Evolutionary conservation across 2,797 vertebrate genomes (phyloP).

Genomic region (Anas flavirostris): DNA sequence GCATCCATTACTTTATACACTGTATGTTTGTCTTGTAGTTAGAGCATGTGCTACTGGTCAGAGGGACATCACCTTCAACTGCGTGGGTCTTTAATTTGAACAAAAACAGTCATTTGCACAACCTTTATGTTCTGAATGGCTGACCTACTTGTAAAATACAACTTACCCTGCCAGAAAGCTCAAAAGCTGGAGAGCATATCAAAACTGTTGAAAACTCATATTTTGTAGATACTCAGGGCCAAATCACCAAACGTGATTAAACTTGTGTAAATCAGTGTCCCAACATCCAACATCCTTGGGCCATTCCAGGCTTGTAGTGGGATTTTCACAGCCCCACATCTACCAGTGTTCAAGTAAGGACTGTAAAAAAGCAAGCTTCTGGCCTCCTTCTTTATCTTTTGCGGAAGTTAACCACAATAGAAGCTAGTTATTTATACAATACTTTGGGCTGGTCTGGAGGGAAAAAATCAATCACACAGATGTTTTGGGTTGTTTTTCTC

Average conservation of each 20-base stretch:
- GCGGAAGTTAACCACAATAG: slow-evolving; percentile 13
- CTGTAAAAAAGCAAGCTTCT: not conserved
- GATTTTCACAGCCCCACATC: not conserved
- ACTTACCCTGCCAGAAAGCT: not conserved
- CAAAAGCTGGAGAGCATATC: not conserved
- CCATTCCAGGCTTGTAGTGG: not conserved
- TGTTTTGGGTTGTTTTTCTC: slow-evolving; percentile 34
- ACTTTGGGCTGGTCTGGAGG: not conserved
- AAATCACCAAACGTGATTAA: not conserved
- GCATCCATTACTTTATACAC: accelerated
- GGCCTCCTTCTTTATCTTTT: slow-evolving; percentile 12
- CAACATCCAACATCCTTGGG: not conserved
- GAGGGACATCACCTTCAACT: not conserved
- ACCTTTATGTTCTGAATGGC: not conserved
- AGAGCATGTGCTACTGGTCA: not conserved
- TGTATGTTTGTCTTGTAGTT: not conserved
- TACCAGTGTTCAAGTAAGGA: not conserved
- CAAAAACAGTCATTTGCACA: not conserved
- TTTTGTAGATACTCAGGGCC: not conserved
- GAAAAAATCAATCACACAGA: slow-evolving; percentile 17
- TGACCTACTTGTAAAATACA: not conserved
- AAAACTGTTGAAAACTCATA: not conserved
- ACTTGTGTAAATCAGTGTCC: not conserved
- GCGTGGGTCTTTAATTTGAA: not conserved
- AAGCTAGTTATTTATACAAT: slow-evolving; percentile 16